Evolutionary conservation across 2,113 vertebrate species (phyloP).

Genomic region (Microcebus murinus): DNA sequence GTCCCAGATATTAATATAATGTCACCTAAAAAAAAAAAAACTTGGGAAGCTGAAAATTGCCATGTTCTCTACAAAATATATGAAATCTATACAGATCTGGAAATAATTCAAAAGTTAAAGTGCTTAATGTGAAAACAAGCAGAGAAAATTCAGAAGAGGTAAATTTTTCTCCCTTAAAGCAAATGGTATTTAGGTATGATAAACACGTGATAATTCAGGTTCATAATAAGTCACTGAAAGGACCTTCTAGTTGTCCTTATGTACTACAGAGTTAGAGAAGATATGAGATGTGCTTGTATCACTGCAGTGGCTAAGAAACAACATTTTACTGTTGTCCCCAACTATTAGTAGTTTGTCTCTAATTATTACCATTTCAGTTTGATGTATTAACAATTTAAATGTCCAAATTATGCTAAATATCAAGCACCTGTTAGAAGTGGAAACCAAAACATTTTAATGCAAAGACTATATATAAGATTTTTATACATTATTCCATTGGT

Average conservation of each 20-base stretch:
- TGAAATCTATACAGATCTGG: neutral
- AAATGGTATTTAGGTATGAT: neutral
- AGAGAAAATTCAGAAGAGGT: conserved; percentile 1
- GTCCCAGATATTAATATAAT: conserved; percentile 10
- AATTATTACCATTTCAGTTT: neutral
- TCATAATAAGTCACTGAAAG: neutral
- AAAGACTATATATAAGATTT: neutral
- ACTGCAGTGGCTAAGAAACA: conserved; percentile 5
- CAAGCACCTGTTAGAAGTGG: neutral
- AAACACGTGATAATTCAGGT: neutral
- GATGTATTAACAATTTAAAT: neutral
- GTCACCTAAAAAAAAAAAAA: neutral
- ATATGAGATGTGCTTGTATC: neutral
- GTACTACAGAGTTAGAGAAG: neutral
- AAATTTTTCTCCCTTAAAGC: neutral
- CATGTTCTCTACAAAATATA: conserved; percentile 54
- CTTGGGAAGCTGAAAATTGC: conserved; percentile 61
- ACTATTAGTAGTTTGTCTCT: neutral
- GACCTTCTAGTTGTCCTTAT: neutral
- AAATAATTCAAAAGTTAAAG: neutral
- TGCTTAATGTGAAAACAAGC: conserved; percentile 21
- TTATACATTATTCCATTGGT: neutral
- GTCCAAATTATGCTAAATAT: neutral
- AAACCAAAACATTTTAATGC: conserved; percentile 39
- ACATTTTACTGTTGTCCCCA: neutral